These are phyloP conservation scores for Danio aesculapii DNA, from an alignment of 2,797 vertebrate species.

Conservation along the genomic window DNA sequence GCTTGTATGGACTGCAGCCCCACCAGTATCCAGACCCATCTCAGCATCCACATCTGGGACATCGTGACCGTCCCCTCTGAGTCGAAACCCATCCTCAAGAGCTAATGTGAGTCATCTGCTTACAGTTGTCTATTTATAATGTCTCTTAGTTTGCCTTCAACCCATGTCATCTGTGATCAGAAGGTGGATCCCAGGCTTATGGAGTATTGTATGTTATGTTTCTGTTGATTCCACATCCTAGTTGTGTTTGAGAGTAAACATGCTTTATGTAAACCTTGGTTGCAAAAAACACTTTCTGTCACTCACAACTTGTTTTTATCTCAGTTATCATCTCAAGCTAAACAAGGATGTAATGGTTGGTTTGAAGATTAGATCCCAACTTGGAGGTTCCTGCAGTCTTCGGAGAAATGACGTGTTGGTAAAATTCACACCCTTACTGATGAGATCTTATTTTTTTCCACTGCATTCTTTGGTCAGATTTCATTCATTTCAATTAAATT, in stretches of 20 bases:
- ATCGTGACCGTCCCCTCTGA: neutral
- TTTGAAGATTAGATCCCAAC: neutral
- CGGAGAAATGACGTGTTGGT: neutral
- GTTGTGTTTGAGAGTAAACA: slow-evolving; percentile 45
- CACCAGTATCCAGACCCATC: neutral
- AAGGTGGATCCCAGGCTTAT: slow-evolving; percentile 13
- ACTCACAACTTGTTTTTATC: slow-evolving; percentile 8
- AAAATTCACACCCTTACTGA: slow-evolving; percentile 8
- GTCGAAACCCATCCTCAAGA: neutral
- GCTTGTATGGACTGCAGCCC: slow-evolving; percentile 7
- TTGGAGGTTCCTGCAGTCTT: neutral
- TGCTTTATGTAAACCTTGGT: neutral
- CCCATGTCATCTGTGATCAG: slow-evolving; percentile 3
- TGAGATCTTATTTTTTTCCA: too few species aligned
- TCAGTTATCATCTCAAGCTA: slow-evolving; percentile 27
- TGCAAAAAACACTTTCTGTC: neutral
- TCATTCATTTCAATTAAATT: neutral
- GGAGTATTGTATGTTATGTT: neutral
- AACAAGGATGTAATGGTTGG: slow-evolving; percentile 30
- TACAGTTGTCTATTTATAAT: neutral
- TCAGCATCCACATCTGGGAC: slow-evolving; percentile 13
- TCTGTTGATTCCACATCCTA: neutral
- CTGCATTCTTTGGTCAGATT: neutral
- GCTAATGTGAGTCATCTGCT: neutral
- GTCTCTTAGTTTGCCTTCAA: slow-evolving; percentile 4